Percentiles rank a stretch among this genome's conserved stretches.
These are phyloP conservation scores for Papilio helenus DNA, from an alignment of 1,140 invertebrate species.

Conservation along the genomic window DNA sequence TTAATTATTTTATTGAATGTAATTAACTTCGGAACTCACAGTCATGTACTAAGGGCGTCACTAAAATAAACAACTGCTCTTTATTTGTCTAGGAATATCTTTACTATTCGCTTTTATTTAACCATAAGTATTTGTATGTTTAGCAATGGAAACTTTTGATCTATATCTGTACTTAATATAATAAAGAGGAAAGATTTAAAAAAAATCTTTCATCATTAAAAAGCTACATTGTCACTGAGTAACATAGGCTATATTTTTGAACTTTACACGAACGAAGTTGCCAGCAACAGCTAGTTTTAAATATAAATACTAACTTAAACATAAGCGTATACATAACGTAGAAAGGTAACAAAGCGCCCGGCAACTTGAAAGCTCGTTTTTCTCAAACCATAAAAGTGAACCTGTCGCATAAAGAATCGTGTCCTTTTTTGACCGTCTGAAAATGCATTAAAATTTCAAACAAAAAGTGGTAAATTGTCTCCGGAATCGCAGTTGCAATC, in stretches of 20 bases:
- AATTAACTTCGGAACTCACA: no score
- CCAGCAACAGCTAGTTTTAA: no score
- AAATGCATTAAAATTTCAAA: constrained; percentile 52
- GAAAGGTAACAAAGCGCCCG: constrained; percentile 24
- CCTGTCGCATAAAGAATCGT: constrained; percentile 37
- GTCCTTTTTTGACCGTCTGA: constrained; percentile 48
- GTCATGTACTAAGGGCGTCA: neutral
- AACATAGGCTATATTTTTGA: no score
- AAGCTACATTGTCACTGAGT: no score
- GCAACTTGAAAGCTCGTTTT: constrained; percentile 30
- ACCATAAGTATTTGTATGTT: neutral
- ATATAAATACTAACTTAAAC: constrained; percentile 4
- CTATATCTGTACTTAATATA: no score
- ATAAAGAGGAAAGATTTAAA: no score
- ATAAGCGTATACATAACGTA: neutral
- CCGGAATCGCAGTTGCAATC: constrained; percentile 62
- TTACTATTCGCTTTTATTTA: no score
- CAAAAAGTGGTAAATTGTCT: constrained; percentile 70
- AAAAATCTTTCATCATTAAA: no score
- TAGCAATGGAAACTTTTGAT: neutral
- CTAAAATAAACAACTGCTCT: no score
- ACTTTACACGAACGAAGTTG: no score
- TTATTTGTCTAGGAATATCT: neutral
- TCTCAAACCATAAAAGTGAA: constrained; percentile 37
- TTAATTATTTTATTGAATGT: neutral